Conservation (phyloP, 2,797 vertebrate genomes). For the Carduelis carduelis region DNA sequence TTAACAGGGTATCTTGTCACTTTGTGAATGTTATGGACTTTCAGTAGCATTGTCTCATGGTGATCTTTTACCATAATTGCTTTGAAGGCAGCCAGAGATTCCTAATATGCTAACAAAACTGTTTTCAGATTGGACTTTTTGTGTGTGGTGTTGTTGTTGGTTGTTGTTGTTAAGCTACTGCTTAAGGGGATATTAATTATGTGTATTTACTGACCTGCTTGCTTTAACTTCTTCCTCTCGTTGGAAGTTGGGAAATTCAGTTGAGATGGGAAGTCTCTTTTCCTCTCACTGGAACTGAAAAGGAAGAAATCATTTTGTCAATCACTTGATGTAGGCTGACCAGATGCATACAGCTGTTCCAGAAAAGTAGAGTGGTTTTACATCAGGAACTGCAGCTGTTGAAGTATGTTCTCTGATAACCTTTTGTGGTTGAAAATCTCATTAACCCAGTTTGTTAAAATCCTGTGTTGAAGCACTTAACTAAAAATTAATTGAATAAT, state of each 20-base stretch:
- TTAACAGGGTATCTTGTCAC: conserved; percentile 52
- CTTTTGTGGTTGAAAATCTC: conserved; percentile 52
- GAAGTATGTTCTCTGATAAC: conserved; percentile 41
- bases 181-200: conserved; percentile 33
- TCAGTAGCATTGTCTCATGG: conserved; percentile 25
- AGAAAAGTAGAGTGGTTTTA: conserved; percentile 50
- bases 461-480: conserved; percentile 65
- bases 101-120: background rate
- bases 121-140: background rate
- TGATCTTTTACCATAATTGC: conserved; percentile 16
- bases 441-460: conserved; percentile 48
- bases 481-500: conserved; percentile 9
- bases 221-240: conserved; percentile 31
- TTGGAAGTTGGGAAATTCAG: conserved; percentile 10
- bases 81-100: conserved; percentile 38
- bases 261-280: background rate
- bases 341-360: conserved; percentile 40
- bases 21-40: conserved; percentile 31
- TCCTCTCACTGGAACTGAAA: background rate
- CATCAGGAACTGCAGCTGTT: conserved; percentile 42
- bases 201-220: conserved; percentile 34
- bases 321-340: background rate
- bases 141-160: background rate
- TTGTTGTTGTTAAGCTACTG: conserved; percentile 32
- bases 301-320: background rate